A percentile compares a stretch with the other conserved stretches of the same genome.
phyloP scores from a whole-genome alignment of 2,888 invertebrate species.

The Cosmia trapezina region DNA sequence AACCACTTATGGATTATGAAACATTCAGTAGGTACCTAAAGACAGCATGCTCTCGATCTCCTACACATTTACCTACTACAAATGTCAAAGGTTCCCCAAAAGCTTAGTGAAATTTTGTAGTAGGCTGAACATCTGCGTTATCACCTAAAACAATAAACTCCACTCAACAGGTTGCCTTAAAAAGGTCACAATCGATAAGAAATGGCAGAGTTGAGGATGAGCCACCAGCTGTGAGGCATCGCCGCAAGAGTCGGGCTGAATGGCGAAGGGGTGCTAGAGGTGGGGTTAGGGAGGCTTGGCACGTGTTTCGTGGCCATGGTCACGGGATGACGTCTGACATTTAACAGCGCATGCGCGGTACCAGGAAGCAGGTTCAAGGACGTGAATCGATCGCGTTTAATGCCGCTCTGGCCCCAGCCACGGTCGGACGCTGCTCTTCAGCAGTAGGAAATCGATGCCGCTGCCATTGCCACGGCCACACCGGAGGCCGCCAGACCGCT shows the following conservation, averaged over 20 bases:
- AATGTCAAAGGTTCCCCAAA: slow-evolving; percentile 69
- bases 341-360: slow-evolving; percentile 81
- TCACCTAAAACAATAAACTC: slow-evolving; percentile 65
- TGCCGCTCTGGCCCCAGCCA: slow-evolving; percentile 77
- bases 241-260: slow-evolving; percentile 78
- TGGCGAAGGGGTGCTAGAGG: slow-evolving; percentile 67
- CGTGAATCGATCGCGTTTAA: slow-evolving; percentile 83
- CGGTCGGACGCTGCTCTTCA: slow-evolving; percentile 80
- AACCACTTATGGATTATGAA: slow-evolving; percentile 2
- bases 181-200: slow-evolving; percentile 84
- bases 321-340: slow-evolving; percentile 85
- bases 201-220: slow-evolving; percentile 83
- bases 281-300: slow-evolving; percentile 69
- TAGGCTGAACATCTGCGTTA: slow-evolving; percentile 60
- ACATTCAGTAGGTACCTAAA: slow-evolving; percentile 34
- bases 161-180: slow-evolving; percentile 76
- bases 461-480: slow-evolving; percentile 79
- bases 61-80: slow-evolving; percentile 45
- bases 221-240: slow-evolving; percentile 69
- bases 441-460: slow-evolving; percentile 74
- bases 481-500: slow-evolving; percentile 41
- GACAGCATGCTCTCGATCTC: slow-evolving; percentile 17
- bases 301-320: slow-evolving; percentile 86
- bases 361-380: slow-evolving; percentile 84
- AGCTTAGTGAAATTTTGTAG: slow-evolving; percentile 54